Conservation (phyloP, 2,888 invertebrate species). For the Athetis lepigone region DNA sequence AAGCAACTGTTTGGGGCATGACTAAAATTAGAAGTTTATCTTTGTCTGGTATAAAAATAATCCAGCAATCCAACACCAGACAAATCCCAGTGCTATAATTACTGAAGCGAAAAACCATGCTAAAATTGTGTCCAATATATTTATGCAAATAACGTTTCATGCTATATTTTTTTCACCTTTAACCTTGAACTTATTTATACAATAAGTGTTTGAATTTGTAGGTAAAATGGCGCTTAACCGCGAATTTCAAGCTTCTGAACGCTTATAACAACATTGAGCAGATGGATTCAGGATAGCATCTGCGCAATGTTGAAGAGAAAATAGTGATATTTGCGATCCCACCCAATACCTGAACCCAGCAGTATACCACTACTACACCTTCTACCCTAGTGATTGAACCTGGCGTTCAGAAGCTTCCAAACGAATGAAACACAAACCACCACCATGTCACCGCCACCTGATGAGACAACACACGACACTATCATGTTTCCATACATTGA, state of each 20-base stretch:
- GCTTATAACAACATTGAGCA: neutral
- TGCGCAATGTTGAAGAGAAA: neutral
- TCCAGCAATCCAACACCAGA: slow-evolving; percentile 32
- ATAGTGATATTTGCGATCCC: neutral
- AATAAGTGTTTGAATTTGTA: neutral
- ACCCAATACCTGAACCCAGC: neutral
- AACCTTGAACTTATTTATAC: slow-evolving; percentile 1
- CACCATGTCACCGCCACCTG: slow-evolving; percentile 66
- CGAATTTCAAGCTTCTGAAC: slow-evolving; percentile 31
- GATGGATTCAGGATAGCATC: neutral
- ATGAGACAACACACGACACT: slow-evolving; percentile 67
- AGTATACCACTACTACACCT: neutral
- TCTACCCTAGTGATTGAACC: neutral
- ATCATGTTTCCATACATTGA: slow-evolving; percentile 73
- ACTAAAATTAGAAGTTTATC: too few relatives aligned
- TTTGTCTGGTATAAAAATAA: slow-evolving; percentile 18
- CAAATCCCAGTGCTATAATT: slow-evolving; percentile 40
- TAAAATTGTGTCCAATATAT: slow-evolving; percentile 11
- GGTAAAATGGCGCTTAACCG: slow-evolving; percentile 7
- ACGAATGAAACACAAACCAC: slow-evolving; percentile 52
- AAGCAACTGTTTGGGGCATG: neutral
- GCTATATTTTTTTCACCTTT: slow-evolving; percentile 25
- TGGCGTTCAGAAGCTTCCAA: slow-evolving; percentile 48
- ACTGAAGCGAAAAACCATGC: slow-evolving; percentile 48
- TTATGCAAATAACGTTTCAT: slow-evolving; percentile 12